phyloP scores from a whole-genome alignment of 2,797 vertebrate genomes.

The Spinus pinus region DNA sequence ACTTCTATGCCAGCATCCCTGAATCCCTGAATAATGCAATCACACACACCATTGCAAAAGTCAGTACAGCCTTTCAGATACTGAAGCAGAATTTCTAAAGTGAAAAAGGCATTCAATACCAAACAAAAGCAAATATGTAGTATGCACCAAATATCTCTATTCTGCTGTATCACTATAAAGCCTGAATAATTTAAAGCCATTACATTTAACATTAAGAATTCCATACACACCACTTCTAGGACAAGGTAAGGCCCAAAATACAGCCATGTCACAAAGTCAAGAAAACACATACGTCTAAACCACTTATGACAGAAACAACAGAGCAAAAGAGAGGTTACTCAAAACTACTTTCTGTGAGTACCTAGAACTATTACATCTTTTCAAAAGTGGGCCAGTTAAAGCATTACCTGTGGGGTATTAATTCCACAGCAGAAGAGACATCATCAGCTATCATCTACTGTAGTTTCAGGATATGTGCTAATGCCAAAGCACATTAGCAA shows the following conservation, averaged over 20 bases:
- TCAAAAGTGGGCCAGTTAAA: background rate
- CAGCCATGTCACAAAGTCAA: background rate
- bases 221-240: background rate
- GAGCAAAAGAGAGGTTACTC: background rate
- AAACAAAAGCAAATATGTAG: background rate
- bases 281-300: background rate
- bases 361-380: background rate
- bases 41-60: background rate
- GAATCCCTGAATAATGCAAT: background rate
- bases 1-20: background rate
- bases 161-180: background rate
- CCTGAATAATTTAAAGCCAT: background rate
- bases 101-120: background rate
- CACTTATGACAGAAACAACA: background rate
- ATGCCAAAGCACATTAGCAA: background rate
- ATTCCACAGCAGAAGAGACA: background rate
- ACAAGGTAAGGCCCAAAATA: background rate
- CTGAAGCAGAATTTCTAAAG: background rate
- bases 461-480: background rate
- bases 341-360: background rate
- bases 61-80: background rate
- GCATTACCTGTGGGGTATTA: background rate
- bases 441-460: background rate
- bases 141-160: background rate
- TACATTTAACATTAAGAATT: background rate